These are phyloP conservation scores for Calosoma granatense DNA, from an alignment of 1,140 invertebrate species.

Conservation along the genomic window DNA sequence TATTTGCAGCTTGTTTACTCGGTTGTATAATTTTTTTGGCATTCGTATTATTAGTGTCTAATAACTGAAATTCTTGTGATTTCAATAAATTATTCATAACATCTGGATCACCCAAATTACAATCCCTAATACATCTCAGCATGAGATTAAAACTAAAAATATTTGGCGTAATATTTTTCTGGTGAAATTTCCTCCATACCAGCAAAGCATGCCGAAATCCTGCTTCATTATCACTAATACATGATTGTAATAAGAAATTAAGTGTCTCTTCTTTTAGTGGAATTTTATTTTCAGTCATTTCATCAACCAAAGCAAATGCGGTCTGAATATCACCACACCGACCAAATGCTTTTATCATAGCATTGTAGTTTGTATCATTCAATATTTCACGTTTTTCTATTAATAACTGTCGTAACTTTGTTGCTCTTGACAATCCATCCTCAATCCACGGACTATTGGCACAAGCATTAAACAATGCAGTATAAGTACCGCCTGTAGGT, in stretches of 20 bases:
- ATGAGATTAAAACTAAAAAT: conserved; percentile 73
- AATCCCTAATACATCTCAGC: conserved; percentile 65
- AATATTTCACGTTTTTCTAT: conserved; percentile 52
- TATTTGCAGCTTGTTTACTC: not conserved
- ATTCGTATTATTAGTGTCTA: not conserved
- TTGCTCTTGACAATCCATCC: conserved; percentile 54
- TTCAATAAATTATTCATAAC: conserved; percentile 38
- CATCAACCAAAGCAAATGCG: conserved; percentile 73
- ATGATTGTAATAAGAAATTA: conserved; percentile 72
- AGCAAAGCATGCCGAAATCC: conserved; percentile 71
- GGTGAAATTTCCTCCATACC: conserved; percentile 75
- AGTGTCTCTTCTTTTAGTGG: conserved; percentile 56
- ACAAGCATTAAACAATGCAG: conserved; percentile 79
- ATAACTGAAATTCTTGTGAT: not conserved
- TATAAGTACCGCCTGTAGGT: conserved; percentile 61
- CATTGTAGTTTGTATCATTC: conserved; percentile 72
- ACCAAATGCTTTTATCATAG: conserved; percentile 86
- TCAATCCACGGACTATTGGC: conserved; percentile 60
- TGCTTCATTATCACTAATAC: conserved; percentile 61
- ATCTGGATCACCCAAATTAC: conserved; percentile 58
- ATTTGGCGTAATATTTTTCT: conserved; percentile 51
- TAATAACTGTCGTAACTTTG: conserved; percentile 54
- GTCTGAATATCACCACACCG: conserved; percentile 61
- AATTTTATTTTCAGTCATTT: conserved; percentile 63
- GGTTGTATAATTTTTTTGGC: not conserved